These are phyloP conservation scores for Ditylenchus weischeri DNA, from an alignment of 2,888 invertebrate genomes.

Conservation along the genomic window DNA sequence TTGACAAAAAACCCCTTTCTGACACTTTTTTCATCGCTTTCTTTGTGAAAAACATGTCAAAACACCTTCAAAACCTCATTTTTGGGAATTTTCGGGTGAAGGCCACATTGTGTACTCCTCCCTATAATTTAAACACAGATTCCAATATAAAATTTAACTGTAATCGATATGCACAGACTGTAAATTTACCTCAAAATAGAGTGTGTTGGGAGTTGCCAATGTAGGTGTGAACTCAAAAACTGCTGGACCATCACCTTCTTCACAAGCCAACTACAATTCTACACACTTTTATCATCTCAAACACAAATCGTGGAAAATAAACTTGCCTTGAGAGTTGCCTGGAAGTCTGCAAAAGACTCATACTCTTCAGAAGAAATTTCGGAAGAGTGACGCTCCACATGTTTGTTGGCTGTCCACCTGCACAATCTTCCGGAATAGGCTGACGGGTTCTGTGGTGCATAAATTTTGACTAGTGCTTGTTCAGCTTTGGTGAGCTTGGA, in stretches of 20 bases:
- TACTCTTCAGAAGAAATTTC: conserved; percentile 66
- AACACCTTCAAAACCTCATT: too few species aligned
- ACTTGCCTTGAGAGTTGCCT: conserved; percentile 68
- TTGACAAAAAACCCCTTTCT: too few species aligned
- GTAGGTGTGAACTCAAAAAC: conserved; percentile 73
- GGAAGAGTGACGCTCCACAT: conserved; percentile 9
- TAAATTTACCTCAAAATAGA: conserved; percentile 66
- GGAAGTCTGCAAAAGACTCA: conserved; percentile 77
- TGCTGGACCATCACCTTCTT: conserved; percentile 22
- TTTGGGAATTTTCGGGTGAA: too few species aligned
- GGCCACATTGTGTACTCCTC: too few species aligned
- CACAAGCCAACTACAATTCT: conserved; percentile 14
- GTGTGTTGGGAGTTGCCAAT: conserved; percentile 77
- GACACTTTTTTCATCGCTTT: too few species aligned
- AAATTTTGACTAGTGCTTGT: conserved; percentile 47
- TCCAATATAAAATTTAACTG: neutral
- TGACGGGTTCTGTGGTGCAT: neutral
- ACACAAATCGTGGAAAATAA: too few species aligned
- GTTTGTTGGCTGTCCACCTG: conserved; percentile 64
- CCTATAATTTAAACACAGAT: conserved; percentile 60
- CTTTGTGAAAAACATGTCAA: too few species aligned
- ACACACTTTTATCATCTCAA: too few species aligned
- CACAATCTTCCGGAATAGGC: conserved; percentile 72
- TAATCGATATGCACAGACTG: neutral
- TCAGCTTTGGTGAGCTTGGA: conserved; percentile 72